Base-by-base conservation (phyloP, 2,113 vertebrate species). In the Pollachius pollachius region DNA sequence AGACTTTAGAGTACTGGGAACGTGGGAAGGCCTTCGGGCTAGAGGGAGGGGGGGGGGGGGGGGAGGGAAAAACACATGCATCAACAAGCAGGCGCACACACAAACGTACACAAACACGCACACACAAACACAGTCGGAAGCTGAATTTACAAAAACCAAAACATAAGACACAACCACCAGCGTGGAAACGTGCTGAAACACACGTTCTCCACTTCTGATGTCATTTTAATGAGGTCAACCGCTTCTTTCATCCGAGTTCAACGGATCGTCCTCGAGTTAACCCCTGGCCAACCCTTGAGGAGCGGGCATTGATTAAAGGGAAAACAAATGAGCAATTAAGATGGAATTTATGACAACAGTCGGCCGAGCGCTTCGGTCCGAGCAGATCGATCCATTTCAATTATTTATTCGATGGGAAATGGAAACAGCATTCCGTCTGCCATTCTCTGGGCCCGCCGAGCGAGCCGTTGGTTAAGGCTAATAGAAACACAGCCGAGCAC, bases 291-390 rank as follows among this genome's bases (percentile, higher is more conserved):
- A 76, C 81, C 80, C 73, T 72, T 41, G 61, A 13, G 78, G 65
- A 52, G 69, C 30, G 63, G 68, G 75, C 77, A 70, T 68, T 75
- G 70, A 85, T 78, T 70, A 78, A 69, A 54, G 64, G 64, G 27
- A 4, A 73, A 71, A 81, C 79, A 84, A 88, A 87, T 67, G 68
- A 70, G 72, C 87, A 85, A 84, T 89, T 89, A 81, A 88, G 85
- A 75, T 15, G 25, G 52, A 77, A 81, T 34, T 64, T 52, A 68
- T 68, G 66, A 67, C 62, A 74, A 48, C 61, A 69, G 76, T 56
- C 57, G 18, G 64, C 12, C 1, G 72, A 69, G 60, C 64, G 34
- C 70, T 15, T 67, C 56, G 34, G 54, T 56, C 54, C 3, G 54
- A 16, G 74, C 70, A 72, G 77, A 85, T 89, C 78, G 81, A 79